Percentiles rank a stretch among this genome's conserved stretches.
These are phyloP conservation scores for Pararge aegeria DNA, from an alignment of 1,140 invertebrate genomes.

Conservation along the genomic window DNA sequence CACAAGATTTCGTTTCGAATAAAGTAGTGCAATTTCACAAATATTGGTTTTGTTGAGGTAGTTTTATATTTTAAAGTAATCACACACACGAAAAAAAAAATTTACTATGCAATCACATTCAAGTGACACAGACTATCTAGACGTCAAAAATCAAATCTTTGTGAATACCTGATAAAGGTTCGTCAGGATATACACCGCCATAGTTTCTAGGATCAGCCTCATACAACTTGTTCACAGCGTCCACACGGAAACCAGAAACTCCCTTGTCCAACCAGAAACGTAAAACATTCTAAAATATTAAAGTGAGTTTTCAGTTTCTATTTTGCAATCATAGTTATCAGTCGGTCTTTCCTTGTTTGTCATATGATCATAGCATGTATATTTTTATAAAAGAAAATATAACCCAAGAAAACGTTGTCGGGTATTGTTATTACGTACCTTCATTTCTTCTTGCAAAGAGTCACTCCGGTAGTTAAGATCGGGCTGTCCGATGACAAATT, in stretches of 20 bases:
- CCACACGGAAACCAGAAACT: slow-evolving; percentile 88
- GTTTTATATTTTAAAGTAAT: too few relatives aligned
- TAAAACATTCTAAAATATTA: slow-evolving; percentile 82
- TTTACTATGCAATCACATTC: too few relatives aligned
- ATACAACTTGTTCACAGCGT: slow-evolving; percentile 82
- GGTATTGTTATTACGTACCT: slow-evolving; percentile 61
- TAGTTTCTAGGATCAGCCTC: slow-evolving; percentile 77
- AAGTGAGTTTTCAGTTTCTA: neutral
- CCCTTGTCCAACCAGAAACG: slow-evolving; percentile 87
- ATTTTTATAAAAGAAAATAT: too few relatives aligned
- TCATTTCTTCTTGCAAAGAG: slow-evolving; percentile 83
- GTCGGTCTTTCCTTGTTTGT: too few relatives aligned
- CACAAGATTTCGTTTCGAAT: too few relatives aligned
- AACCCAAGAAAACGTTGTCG: too few relatives aligned
- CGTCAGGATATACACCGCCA: slow-evolving; percentile 77
- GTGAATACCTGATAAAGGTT: slow-evolving; percentile 66
- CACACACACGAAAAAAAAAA: too few relatives aligned
- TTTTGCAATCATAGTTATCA: neutral
- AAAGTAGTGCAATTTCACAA: too few relatives aligned
- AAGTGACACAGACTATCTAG: too few relatives aligned
- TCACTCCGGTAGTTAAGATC: slow-evolving; percentile 87
- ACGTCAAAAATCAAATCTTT: too few relatives aligned
- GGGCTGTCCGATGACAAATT: slow-evolving; percentile 85
- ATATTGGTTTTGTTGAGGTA: too few relatives aligned
- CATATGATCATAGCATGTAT: too few relatives aligned